These are phyloP conservation scores for Eospalax fontanierii DNA, from an alignment of 2,797 vertebrate species.

Conservation along the genomic window DNA sequence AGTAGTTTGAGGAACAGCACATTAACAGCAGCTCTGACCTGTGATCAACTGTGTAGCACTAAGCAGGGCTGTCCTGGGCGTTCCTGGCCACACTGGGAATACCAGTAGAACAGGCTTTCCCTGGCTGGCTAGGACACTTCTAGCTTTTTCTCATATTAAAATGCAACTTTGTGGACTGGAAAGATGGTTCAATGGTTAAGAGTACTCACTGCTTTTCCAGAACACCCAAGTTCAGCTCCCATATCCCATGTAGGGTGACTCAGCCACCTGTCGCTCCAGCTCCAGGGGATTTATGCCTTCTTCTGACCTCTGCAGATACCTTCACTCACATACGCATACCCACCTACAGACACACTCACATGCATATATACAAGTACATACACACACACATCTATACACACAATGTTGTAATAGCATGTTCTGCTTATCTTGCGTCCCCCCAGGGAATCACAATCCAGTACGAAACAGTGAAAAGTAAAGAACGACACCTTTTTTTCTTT, in stretches of 20 bases:
- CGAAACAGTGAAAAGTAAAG: constrained; percentile 11
- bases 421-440: constrained; percentile 4
- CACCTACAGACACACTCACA: too few species aligned
- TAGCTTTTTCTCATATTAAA: neutral
- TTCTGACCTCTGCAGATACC: neutral
- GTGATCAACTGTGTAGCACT: too few species aligned
- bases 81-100: too few species aligned
- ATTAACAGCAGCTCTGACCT: too few species aligned
- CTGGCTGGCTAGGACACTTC: neutral
- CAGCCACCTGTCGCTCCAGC: neutral
- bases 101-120: neutral
- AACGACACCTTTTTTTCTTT: neutral
- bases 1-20: too few species aligned
- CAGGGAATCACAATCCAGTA: neutral
- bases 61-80: too few species aligned
- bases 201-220: too few species aligned
- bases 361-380: neutral
- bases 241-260: neutral
- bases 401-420: neutral
- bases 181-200: too few species aligned
- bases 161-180: neutral
- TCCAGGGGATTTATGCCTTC: neutral
- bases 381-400: neutral
- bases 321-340: neutral
- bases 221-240: too few species aligned